A percentile compares a stretch with the other conserved stretches of the same genome.
These are phyloP conservation scores for Aplodontia rufa DNA, from an alignment of 2,113 vertebrate genomes.

Conservation along the genomic window DNA sequence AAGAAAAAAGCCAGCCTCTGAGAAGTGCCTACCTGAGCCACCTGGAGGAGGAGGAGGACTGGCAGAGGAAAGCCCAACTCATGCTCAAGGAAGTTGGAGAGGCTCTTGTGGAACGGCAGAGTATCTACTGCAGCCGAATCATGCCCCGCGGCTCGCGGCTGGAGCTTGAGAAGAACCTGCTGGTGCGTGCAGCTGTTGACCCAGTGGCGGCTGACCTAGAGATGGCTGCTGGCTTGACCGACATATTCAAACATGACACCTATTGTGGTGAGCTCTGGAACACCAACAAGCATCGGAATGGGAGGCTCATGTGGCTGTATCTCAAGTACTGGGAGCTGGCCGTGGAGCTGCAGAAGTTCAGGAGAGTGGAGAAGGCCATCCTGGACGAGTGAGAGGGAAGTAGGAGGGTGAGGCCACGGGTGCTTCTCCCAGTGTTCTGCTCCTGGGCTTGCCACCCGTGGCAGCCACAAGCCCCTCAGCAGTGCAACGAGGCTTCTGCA, in stretches of 20 bases:
- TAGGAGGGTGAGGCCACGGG: not conserved
- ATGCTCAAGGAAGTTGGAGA: constrained; percentile 90
- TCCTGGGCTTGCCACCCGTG: too few species aligned
- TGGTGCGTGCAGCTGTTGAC: constrained; percentile 88
- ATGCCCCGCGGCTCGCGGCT: constrained; percentile 86
- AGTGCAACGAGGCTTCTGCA: not conserved
- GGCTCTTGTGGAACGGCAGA: constrained; percentile 91
- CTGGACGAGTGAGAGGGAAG: constrained; percentile 74
- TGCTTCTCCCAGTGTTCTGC: not conserved
- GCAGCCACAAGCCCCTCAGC: not conserved
- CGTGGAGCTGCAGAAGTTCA: constrained; percentile 90
- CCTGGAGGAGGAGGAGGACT: constrained; percentile 87
- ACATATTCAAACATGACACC: constrained; percentile 95
- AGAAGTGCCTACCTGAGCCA: constrained; percentile 86
- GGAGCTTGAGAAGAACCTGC: constrained; percentile 92
- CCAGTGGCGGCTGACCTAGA: constrained; percentile 86
- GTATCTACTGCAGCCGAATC: constrained; percentile 92
- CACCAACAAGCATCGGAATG: constrained; percentile 90
- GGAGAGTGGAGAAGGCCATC: constrained; percentile 87
- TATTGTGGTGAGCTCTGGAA: constrained; percentile 92
- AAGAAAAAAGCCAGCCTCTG: constrained; percentile 86
- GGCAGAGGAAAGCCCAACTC: constrained; percentile 86
- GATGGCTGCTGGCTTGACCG: constrained; percentile 89
- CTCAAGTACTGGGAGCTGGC: constrained; percentile 94
- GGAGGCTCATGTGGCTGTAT: constrained; percentile 97